Percentiles rank a stretch among this genome's conserved stretches.
Conservation (phyloP, 2,888 invertebrate species). For the Hypena proboscidalis region DNA sequence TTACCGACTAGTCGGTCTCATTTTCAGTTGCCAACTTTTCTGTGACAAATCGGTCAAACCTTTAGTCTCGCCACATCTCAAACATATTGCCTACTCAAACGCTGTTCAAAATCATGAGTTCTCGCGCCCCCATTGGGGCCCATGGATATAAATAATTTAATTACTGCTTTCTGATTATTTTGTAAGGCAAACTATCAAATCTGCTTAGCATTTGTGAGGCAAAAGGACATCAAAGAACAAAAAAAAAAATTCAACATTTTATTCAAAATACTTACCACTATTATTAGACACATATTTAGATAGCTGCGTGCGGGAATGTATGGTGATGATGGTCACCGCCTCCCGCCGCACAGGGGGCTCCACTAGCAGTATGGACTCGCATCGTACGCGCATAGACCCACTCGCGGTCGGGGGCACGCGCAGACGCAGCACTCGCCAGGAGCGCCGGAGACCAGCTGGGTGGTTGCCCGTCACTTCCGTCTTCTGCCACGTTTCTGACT, state of each 20-base stretch:
- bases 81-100: too few species aligned
- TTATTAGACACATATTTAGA: conserved; percentile 78
- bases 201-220: too few species aligned
- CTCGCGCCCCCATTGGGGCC: too few species aligned
- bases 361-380: conserved; percentile 69
- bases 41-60: too few species aligned
- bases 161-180: too few species aligned
- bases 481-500: conserved; percentile 77
- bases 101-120: too few species aligned
- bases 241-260: neutral
- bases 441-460: conserved; percentile 70
- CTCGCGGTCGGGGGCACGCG: conserved; percentile 68
- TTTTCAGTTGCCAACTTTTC: too few species aligned
- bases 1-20: too few species aligned
- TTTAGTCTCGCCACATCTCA: too few species aligned
- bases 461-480: conserved; percentile 65
- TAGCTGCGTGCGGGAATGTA: conserved; percentile 72
- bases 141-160: too few species aligned
- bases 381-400: conserved; percentile 70
- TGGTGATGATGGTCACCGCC: conserved; percentile 63
- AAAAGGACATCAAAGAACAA: too few species aligned
- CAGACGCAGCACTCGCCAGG: conserved; percentile 70
- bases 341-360: conserved; percentile 74
- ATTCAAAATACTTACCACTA: conserved; percentile 60
- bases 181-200: too few species aligned